Conservation (phyloP, 2,113 vertebrate genomes). For the Esox niger region DNA sequence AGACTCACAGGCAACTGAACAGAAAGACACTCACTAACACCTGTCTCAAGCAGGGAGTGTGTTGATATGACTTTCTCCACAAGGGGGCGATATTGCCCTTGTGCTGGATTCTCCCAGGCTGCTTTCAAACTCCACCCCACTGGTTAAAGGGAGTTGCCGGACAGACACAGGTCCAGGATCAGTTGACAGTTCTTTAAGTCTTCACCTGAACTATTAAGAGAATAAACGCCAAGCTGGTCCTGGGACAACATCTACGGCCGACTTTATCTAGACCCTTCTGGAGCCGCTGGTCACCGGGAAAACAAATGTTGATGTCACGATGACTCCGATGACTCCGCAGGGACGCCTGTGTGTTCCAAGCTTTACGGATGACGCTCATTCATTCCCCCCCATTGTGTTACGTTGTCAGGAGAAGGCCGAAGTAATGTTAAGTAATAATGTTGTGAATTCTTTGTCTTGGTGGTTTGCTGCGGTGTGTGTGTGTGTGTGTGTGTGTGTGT, state of each 20-base stretch:
- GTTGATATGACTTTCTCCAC: slow-evolving; percentile 48
- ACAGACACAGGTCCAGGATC: slow-evolving; percentile 27
- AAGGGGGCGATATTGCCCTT: slow-evolving; percentile 67
- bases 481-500: too few species aligned
- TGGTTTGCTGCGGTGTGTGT: slow-evolving; percentile 22
- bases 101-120: slow-evolving; percentile 28
- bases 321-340: slow-evolving; percentile 19
- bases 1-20: not conserved
- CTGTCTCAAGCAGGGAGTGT: not conserved
- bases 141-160: slow-evolving; percentile 8
- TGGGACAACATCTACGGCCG: slow-evolving; percentile 33
- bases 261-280: slow-evolving; percentile 30
- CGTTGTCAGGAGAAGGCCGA: slow-evolving; percentile 19
- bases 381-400: slow-evolving; percentile 2
- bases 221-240: slow-evolving; percentile 25
- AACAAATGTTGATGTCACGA: slow-evolving; percentile 35
- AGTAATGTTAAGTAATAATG: slow-evolving; percentile 29
- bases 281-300: slow-evolving; percentile 19
- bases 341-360: slow-evolving; percentile 7
- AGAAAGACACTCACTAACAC: not conserved
- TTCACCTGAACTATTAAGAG: not conserved
- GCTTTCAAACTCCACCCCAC: not conserved
- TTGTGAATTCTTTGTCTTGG: slow-evolving; percentile 10
- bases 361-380: slow-evolving; percentile 1
- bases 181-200: slow-evolving; percentile 16